These are phyloP conservation scores for Hydropotes inermis DNA, from an alignment of 2,113 vertebrate genomes.

Conservation along the genomic window DNA sequence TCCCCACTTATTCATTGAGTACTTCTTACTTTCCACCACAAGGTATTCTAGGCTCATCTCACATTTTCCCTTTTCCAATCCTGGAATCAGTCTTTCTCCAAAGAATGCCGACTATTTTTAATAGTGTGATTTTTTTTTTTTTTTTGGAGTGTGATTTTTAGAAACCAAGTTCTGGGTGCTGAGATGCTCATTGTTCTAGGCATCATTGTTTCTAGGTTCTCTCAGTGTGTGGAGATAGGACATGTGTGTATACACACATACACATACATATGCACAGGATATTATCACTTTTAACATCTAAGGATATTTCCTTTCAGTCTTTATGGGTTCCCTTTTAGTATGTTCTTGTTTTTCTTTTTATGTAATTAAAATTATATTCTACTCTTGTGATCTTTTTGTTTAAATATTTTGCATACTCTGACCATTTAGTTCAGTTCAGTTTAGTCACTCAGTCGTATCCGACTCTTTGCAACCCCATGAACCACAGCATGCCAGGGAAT, in stretches of 20 bases:
- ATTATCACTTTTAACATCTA: neutral
- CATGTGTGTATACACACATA: neutral
- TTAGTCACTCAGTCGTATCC: too few relatives aligned
- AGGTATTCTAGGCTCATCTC: neutral
- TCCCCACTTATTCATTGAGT: neutral
- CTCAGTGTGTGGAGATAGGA: neutral
- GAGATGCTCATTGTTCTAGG: neutral
- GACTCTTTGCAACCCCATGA: too few relatives aligned
- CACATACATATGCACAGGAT: too few relatives aligned
- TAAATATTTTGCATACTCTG: neutral
- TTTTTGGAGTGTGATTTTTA: neutral
- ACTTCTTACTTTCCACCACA: neutral
- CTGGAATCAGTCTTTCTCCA: neutral
- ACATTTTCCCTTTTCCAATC: neutral
- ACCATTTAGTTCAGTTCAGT: constrained; percentile 23
- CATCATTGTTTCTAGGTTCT: neutral
- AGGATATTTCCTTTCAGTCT: neutral
- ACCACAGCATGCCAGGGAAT: neutral
- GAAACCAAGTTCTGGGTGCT: neutral
- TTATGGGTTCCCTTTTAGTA: neutral
- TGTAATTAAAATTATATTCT: constrained; percentile 10
- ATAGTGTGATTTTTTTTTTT: neutral
- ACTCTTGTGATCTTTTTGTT: neutral
- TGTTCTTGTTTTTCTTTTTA: constrained; percentile 15
- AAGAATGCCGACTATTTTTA: neutral